Percentiles rank a stretch among this genome's conserved stretches.
Conservation (phyloP, 2,797 vertebrate genomes). For the Typhlichthys eigenmanni region DNA sequence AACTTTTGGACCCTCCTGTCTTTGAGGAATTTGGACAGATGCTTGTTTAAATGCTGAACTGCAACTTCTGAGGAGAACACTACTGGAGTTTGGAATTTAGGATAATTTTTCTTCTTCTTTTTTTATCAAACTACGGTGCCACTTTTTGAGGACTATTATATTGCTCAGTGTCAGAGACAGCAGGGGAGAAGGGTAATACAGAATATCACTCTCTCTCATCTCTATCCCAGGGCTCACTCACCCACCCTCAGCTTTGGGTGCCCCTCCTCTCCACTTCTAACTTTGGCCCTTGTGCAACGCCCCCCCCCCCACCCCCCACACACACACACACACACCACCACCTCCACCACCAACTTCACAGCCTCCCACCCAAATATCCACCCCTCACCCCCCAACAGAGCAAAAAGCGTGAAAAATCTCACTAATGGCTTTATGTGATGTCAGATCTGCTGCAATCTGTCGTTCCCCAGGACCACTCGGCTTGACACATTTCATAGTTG, state of each 20-base stretch:
- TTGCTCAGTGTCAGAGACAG: constrained; percentile 55
- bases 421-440: constrained; percentile 85
- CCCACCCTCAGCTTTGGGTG: constrained; percentile 59
- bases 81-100: constrained; percentile 33
- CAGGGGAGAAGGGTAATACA: constrained; percentile 35
- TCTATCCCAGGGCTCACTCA: constrained; percentile 23
- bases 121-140: constrained; percentile 9
- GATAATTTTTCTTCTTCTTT: constrained; percentile 12
- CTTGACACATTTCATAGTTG: constrained; percentile 82
- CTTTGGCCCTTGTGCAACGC: constrained; percentile 50
- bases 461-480: constrained; percentile 78
- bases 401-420: constrained; percentile 83
- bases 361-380: constrained; percentile 23
- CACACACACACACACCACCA: not conserved
- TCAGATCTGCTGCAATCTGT: constrained; percentile 81
- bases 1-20: constrained; percentile 40
- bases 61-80: constrained; percentile 40
- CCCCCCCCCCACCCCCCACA: not conserved
- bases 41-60: constrained; percentile 34
- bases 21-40: constrained; percentile 33
- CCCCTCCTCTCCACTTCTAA: constrained; percentile 64
- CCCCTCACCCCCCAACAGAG: constrained; percentile 73
- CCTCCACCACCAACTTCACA: not conserved
- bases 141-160: constrained; percentile 34
- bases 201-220: constrained; percentile 55